Base-by-base conservation (phyloP, 2,797 vertebrate genomes). In the Lophius americanus region DNA sequence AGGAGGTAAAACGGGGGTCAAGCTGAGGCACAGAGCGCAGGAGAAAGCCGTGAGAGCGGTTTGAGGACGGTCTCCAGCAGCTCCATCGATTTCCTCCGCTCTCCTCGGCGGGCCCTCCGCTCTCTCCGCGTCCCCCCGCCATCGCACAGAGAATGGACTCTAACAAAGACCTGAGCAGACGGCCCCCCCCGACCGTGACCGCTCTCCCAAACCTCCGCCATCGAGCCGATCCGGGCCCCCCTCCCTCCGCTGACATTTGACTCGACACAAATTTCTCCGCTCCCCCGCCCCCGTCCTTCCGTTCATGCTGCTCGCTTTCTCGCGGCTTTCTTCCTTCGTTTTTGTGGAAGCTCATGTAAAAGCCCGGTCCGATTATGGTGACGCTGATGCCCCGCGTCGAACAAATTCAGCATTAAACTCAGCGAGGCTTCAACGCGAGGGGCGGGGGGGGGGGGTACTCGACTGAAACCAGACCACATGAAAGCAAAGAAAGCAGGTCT, bases 11-110 rank as follows among this genome's bases (percentile, higher is more conserved):
- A 73, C 61, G 39, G 50, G 60, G 86, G 82, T 81, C 84, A 82
- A 82, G 85, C 84, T 85, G 87, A 72, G 85, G 75, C 67, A 85
- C 83, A 85, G 78, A 85, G 73, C 80, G 59, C 70, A 6, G 68
- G 52, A 81, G 74, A 88, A 77, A 86, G 79, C 76, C 38, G 5
- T 2, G 36, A 64, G 66, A 80, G 79, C 81, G 9, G 71, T 68
- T 63, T 67, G 73, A 86, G 85, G 85, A 89, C 70, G 86, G 82
- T 70, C 78, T 88, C 91, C 91, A 70, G 83, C 88, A 76, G 91
- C 77, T 89, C 71, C 81, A 93, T 91, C 86, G 92, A 93, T 92
- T 90, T 88, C 58, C 85, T 75, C 81, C 72, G 51, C n/a, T 81
- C 79, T 88, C 81, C 79, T 76, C 74, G 36, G 36, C 78, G 35